Percentiles rank a stretch among this genome's conserved stretches.
Conservation (phyloP, 2,888 invertebrate genomes). For the Drosophila ustulata region DNA sequence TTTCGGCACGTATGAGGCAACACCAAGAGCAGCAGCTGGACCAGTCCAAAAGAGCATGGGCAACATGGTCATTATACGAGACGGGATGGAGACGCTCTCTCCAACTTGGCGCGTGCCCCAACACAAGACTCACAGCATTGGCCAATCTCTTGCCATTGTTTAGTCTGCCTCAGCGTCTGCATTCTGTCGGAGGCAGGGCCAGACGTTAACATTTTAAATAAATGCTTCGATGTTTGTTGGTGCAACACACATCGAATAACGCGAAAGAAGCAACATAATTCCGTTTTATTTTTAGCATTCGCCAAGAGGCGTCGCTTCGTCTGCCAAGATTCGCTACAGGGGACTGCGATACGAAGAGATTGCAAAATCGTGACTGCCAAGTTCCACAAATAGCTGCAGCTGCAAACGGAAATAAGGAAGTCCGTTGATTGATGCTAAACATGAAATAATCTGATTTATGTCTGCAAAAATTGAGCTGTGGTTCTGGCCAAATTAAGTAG, state of each 20-base stretch:
- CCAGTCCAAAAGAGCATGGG: slow-evolving; percentile 3
- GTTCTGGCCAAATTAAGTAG: too few species aligned
- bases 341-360: neutral
- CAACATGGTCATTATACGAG: slow-evolving; percentile 21
- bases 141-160: slow-evolving; percentile 51
- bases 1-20: slow-evolving; percentile 44
- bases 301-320: slow-evolving; percentile 53
- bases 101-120: slow-evolving; percentile 64
- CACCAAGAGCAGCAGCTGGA: slow-evolving; percentile 32
- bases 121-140: slow-evolving; percentile 37
- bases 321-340: slow-evolving; percentile 8
- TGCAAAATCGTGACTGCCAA: slow-evolving; percentile 13
- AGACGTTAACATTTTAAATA: slow-evolving; percentile 39
- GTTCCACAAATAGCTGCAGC: neutral
- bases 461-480: too few species aligned
- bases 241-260: slow-evolving; percentile 16
- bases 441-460: too few species aligned
- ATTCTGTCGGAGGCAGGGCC: neutral
- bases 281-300: slow-evolving; percentile 43
- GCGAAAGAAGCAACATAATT: slow-evolving; percentile 21
- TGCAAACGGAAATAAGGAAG: neutral
- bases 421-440: neutral
- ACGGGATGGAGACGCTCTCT: neutral
- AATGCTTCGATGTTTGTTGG: slow-evolving; percentile 39
- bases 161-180: slow-evolving; percentile 55